These are phyloP conservation scores for Ormyrus thymus DNA, from an alignment of 2,888 invertebrate species.

Conservation along the genomic window DNA sequence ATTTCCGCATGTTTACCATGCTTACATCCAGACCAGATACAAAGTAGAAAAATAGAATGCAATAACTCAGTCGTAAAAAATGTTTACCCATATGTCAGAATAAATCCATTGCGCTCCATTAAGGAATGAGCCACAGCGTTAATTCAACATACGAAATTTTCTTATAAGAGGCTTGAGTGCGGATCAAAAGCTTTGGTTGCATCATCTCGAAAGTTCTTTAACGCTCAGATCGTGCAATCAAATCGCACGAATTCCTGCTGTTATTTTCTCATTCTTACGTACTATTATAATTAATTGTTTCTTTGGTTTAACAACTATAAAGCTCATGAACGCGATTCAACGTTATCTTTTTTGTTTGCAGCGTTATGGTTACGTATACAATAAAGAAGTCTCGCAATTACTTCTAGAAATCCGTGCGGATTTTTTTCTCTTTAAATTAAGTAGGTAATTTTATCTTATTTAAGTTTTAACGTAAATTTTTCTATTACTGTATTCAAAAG, in stretches of 20 bases:
- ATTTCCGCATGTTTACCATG: constrained; percentile 3
- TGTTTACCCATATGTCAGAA: not conserved
- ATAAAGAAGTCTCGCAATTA: too few relatives aligned
- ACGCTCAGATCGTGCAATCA: not conserved
- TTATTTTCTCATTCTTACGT: not conserved
- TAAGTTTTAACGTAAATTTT: too few relatives aligned
- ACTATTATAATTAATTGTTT: constrained; percentile 4
- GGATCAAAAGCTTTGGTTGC: too few relatives aligned
- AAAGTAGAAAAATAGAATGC: constrained; percentile 46
- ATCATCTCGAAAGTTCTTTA: not conserved
- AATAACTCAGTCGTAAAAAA: constrained; percentile 44
- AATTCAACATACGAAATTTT: not conserved
- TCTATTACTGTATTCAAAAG: too few relatives aligned
- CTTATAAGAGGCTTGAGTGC: too few relatives aligned
- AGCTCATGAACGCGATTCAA: constrained; percentile 19
- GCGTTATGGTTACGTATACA: too few relatives aligned
- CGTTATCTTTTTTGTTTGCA: not conserved
- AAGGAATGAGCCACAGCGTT: not conserved
- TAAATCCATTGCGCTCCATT: not conserved
- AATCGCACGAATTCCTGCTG: not conserved
- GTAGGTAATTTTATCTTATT: too few relatives aligned
- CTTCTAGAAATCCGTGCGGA: too few relatives aligned
- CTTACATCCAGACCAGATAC: constrained; percentile 1
- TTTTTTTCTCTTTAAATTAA: too few relatives aligned
- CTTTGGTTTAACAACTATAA: constrained; percentile 40